Base-by-base conservation (phyloP, 2,888 invertebrate species). In the Gandaritis pyraliata region DNA sequence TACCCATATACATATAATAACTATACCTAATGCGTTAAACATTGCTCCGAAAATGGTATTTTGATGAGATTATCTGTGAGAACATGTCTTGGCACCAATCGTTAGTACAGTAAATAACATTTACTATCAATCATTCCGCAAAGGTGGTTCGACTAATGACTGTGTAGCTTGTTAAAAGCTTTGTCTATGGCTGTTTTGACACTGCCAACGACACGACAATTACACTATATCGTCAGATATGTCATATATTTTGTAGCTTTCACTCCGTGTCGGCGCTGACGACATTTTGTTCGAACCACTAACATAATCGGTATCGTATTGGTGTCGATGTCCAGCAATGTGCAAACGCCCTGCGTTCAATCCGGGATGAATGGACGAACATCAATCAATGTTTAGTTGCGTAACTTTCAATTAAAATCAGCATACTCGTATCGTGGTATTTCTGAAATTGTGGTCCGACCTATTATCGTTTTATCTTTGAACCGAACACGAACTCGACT, bases 321-420 rank as follows among this genome's bases (percentile, higher is more conserved):
- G 6, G 23, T 1, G 3, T 23, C 6, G 23, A 23, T 23, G 23
- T 23, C 23, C 5, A 6, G 23, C 6, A 23, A 6, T 23, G 23
- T 23, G 6, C 23, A 23, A 23, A 23, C 23, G 23, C 23, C 23
- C 3, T 71, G 69, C 63, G 68, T 62, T 65, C 60, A 64, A 61
- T 64, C 67, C 58, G 71, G 75, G 76, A 81, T 76, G 78, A 79
- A 81, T 80, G 76, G 69, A 70, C 67, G 68, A 71, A 72, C 77
- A 81, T 81, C 79, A 78, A 82, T 82, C 82, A 81, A 76, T 75
- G 78, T 77, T 75, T 75, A 75, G 74, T 74, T 74, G 71, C 74
- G 72, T 50, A 65, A 61, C 51, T 54, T 43, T 64, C 64, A 57
- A 68, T 69, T 68, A 68, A 69, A 69, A 66, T 65, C 30, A 48